Evolutionary conservation across 2,888 invertebrate genomes (phyloP).

Genomic region (Oligia strigilis): DNA sequence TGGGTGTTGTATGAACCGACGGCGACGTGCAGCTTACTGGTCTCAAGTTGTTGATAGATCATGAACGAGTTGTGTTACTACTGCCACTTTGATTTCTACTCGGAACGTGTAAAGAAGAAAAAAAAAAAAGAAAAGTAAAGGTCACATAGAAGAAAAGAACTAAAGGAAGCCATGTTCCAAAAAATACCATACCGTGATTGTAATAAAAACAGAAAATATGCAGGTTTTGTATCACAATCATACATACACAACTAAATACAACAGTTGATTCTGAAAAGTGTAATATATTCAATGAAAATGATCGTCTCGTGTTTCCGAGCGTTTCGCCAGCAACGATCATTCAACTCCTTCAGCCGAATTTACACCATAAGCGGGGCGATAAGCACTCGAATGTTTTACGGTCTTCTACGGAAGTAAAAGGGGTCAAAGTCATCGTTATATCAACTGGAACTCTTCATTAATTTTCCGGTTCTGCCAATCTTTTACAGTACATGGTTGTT

Average conservation of each 20-base stretch:
- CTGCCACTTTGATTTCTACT: not conserved
- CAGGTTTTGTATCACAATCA: not conserved
- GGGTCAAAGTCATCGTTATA: conserved; percentile 62
- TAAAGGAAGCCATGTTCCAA: not conserved
- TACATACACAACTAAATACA: not conserved
- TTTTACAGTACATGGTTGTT: conserved; percentile 23
- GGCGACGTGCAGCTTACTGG: not conserved
- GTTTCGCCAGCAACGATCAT: conserved; percentile 27
- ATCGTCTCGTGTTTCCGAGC: conserved; percentile 13
- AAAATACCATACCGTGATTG: not conserved
- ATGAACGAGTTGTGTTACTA: not conserved
- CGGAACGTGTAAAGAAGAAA: not conserved
- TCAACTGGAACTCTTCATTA: conserved; percentile 55
- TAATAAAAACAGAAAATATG: not conserved
- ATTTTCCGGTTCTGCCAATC: conserved; percentile 39
- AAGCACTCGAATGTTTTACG: conserved; percentile 54
- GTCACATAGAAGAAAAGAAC: not conserved
- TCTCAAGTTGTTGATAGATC: conserved; percentile 14
- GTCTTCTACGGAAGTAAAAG: conserved; percentile 41
- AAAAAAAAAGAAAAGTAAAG: not conserved
- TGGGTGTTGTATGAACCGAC: conserved; percentile 2
- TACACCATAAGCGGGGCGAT: conserved; percentile 39
- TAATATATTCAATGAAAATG: conserved; percentile 34
- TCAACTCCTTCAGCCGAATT: conserved; percentile 31
- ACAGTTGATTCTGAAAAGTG: not conserved